Percentiles rank a stretch among this genome's conserved stretches.
Evolutionary conservation across 2,888 invertebrate genomes (phyloP).

Genomic region (Punctoribates punctum): DNA sequence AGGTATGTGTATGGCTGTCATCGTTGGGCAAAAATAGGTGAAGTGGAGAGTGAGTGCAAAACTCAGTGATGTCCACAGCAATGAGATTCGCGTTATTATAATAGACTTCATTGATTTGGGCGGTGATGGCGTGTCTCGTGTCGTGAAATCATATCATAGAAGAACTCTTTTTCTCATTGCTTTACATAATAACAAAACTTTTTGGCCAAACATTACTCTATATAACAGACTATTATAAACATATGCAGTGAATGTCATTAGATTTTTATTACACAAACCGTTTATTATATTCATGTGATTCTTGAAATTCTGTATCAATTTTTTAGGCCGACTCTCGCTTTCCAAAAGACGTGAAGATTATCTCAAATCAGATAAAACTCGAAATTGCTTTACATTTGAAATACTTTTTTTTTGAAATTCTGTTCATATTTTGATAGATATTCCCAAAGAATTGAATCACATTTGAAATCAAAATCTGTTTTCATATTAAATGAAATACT

Average conservation of each 20-base stretch:
- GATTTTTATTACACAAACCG: not conserved
- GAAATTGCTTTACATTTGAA: not conserved
- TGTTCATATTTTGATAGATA: too few relatives aligned
- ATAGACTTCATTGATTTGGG: constrained; percentile 28
- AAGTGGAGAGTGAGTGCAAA: not conserved
- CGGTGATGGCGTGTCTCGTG: constrained; percentile 34
- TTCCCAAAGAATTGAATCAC: too few relatives aligned
- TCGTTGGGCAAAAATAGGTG: not conserved
- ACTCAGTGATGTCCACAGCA: not conserved
- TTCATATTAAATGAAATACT: too few relatives aligned
- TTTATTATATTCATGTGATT: not conserved
- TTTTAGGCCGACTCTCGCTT: not conserved
- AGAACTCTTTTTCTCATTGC: too few relatives aligned
- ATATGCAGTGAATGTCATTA: not conserved
- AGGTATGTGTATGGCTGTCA: not conserved
- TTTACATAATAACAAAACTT: not conserved
- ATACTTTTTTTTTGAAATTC: too few relatives aligned
- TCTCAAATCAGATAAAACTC: not conserved
- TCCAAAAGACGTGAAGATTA: not conserved
- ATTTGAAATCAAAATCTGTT: too few relatives aligned
- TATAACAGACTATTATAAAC: not conserved
- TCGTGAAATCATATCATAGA: constrained; percentile 18
- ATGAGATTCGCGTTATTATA: constrained; percentile 9
- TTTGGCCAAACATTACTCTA: not conserved
- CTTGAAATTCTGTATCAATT: not conserved